Base-by-base conservation (phyloP, 2,113 vertebrate genomes). In the Brachyhypopomus gauderio region DNA sequence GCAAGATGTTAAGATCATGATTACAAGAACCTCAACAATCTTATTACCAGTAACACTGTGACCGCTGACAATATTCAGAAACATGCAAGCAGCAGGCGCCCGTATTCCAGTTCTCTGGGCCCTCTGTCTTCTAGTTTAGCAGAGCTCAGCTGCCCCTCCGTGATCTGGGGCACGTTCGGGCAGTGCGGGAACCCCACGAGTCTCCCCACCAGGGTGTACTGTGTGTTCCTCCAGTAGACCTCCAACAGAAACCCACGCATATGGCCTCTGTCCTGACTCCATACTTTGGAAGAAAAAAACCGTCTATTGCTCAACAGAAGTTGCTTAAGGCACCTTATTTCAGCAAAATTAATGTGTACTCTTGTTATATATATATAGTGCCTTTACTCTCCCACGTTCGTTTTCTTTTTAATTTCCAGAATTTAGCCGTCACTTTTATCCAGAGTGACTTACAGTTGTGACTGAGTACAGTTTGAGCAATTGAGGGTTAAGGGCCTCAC, bases 321-420 rank as follows among this genome's bases (percentile, higher is more conserved):
- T 92, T 90, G 88, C 89, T 90, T 89, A 86, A 92, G 89, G 91
- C 89, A 90, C 86, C 82, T 87, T 83, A 86, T 92, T 92, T 85
- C 89, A 83, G 78, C 85, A 83, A 88, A 89, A 90, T 92, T 88
- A 93, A 93, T 91, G 90, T 70, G 5, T 85, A 81, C 86, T 90
- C 90, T 92, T 93, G 91, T 92, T 92, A 90, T 90, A 90, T 83
- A 91, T 91, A 30, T 30, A 30, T 92, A 92, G 90, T 1, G 2
- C 3, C 3, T 90, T 89, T 7, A 52, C 45, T 12, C 9, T 14
- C 11, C 45, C 12, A 30, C 30, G 30, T 88, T 70, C 30, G 30
- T 88, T 70, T 72, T 22, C 56, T 1, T 2, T 3, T 69, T 58
- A 30, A 30, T 30, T 30, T 30, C 30, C 30, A 30, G 30, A 1